Evolutionary conservation across 2,797 vertebrate species (phyloP), one percentile per base, ranked within the genome.

Genomic region (Pyrocephalus nanus): DNA sequence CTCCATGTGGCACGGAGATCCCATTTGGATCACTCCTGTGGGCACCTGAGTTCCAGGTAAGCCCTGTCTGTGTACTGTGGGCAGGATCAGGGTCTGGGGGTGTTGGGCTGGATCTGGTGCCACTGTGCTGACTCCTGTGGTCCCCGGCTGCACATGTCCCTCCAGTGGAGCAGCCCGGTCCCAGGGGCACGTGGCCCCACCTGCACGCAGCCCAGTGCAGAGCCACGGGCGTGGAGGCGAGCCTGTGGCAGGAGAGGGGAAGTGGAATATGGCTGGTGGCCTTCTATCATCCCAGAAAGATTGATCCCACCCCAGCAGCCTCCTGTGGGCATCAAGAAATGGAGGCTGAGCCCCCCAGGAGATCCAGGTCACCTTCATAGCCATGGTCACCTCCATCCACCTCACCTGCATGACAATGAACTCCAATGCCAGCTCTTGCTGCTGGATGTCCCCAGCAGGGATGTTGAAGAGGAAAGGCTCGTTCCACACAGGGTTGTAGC

Each of bases 41-140:
- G 38, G 40, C 42, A 23, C 32, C 25, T 1, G 9, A 27, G 43
- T 16, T 18, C 34, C 0, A 0, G 29, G 51, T 15, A 14, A 48
- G 55, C 47, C 20, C 10, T 30, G 80, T 47, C 30, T 3, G 0
- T 7, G 32, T 53, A 36, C 26, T 27, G 23, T 1, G 7, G 55
- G 38, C 76, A 34, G 32, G 45, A 4, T 93, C 83, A 70, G 14
- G 40, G 20, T 1, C 23, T 5, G 16, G 69, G 50, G 2, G 34
- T 22, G 8, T 97, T 81, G 17, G 98, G 96, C 40, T 97, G 98
- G 88, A 98, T 93, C 47, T 22, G 19, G 93, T 98, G 98, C 98
- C 98, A 99, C 64, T 86, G 92, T 4, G 97, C 97, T 0, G 97
- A 98, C 95, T 99, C 98, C 93, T 97, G 96, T 48, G 98, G 98